These are phyloP conservation scores for Rhynchotus rufescens DNA, from an alignment of 2,797 vertebrate genomes.

Conservation along the genomic window DNA sequence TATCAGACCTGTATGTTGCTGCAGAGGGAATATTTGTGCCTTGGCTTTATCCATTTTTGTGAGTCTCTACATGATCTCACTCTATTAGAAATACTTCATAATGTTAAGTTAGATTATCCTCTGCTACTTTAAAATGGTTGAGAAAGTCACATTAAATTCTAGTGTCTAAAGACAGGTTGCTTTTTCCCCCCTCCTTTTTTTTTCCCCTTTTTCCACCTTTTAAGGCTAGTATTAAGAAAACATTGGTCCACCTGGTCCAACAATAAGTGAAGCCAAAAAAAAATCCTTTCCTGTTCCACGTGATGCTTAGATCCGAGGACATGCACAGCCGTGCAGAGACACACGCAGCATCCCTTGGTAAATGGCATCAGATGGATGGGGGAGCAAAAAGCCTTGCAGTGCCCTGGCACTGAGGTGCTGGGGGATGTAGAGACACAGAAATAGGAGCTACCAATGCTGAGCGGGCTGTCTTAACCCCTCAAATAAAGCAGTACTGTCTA, in stretches of 20 bases:
- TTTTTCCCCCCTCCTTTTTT: background rate
- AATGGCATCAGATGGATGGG: background rate
- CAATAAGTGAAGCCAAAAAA: background rate
- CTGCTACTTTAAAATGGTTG: background rate
- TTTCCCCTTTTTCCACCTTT: background rate
- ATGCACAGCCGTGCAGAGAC: too few relatives aligned
- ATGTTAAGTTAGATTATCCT: background rate
- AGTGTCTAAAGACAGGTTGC: background rate
- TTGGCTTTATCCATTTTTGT: conserved; percentile 14
- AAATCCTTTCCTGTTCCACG: background rate
- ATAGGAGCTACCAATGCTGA: background rate
- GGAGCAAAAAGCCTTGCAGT: background rate
- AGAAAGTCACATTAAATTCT: background rate
- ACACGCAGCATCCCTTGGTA: background rate
- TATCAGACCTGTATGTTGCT: background rate
- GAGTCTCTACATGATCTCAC: background rate
- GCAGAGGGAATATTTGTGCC: background rate
- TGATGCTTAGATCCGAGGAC: too few relatives aligned
- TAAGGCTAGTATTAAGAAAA: background rate
- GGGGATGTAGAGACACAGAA: background rate
- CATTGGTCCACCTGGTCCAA: background rate
- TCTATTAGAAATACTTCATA: background rate
- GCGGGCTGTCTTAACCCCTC: background rate
- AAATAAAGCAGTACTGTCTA: background rate
- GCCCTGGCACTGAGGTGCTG: background rate